Evolutionary conservation across 2,113 vertebrate species (phyloP), one percentile per base, ranked within the genome.

Genomic region (Taurulus bubalis): DNA sequence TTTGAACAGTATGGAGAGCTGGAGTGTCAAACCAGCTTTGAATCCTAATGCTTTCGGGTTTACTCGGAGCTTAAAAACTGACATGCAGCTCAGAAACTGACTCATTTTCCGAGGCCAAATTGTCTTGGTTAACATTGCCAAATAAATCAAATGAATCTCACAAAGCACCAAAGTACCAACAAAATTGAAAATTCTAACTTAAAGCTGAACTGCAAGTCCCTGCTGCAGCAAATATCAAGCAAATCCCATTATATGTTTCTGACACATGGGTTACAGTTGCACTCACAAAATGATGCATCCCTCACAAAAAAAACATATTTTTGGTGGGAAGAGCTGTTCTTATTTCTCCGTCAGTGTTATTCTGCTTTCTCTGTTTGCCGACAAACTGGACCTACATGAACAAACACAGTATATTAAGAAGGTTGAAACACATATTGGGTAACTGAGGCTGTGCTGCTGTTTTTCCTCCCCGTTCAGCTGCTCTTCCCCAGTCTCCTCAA

Each of bases 21-120:
- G 34, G 8, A 67, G 58, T 71, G 30, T 85, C 12, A 71, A 77
- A 80, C 38, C 74, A 67, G 68, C 82, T 80, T 71, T 77, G 69
- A 80, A 82, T 86, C 45, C 18, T 58, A 65, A 71, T 24, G 36
- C 69, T 65, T 75, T 24, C 42, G 26, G 64, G 18, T 66, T 76
- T 71, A 51, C 24, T 63, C 26, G 0, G 49, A 69, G 47, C 51
- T 69, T 53, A 53, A 62, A 71, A 60, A 12, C 22, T 47, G 22
- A 63, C 64, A 18, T 38, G 68, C 56, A 63, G 32, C 65, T 77
- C 20, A 42, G 62, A 60, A 24, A 45, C 30, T 7, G 28, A 53
- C 63, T 63, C 26, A 62, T 70, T 83, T 56, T 59, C 64, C 7
- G 26, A 56, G 62, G 45, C 55, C 38, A 38, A 30, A 60, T 34